Percentiles rank a stretch among this genome's conserved stretches.
Conservation (phyloP, 2,113 vertebrate species). For the Sorex fumeus region DNA sequence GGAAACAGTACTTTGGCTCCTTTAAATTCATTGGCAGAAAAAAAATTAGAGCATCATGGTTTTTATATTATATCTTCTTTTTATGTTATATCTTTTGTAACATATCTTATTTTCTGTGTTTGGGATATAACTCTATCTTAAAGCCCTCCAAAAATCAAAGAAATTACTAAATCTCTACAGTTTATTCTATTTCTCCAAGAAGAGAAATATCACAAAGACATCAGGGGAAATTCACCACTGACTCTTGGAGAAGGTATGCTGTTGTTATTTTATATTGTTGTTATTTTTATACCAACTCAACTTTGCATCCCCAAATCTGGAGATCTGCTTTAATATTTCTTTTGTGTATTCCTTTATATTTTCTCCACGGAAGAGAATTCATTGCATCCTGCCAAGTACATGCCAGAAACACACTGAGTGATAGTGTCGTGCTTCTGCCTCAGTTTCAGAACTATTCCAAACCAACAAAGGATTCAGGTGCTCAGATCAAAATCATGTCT, state of each 20-base stretch:
- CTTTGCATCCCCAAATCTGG: not conserved
- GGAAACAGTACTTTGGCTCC: not conserved
- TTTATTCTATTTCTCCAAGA: conserved; percentile 3
- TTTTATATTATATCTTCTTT: conserved; percentile 45
- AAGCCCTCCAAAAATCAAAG: conserved; percentile 15
- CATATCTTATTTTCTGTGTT: conserved; percentile 17
- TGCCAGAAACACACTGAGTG: conserved; percentile 16
- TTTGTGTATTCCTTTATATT: conserved; percentile 19
- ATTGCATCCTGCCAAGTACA: not conserved
- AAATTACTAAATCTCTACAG: not conserved
- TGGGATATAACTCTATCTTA: not conserved
- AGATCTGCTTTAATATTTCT: conserved; percentile 29
- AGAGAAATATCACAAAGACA: conserved; percentile 34
- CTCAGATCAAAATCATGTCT: conserved; percentile 67
- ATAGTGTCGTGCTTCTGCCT: conserved; percentile 59
- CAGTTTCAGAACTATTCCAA: conserved; percentile 69
- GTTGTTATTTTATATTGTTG: not conserved
- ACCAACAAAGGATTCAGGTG: not conserved
- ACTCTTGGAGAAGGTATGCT: not conserved
- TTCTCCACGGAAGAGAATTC: conserved; percentile 58
- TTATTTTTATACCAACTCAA: not conserved
- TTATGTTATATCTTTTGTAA: too few species aligned
- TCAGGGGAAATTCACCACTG: not conserved
- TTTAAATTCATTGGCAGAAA: not conserved
- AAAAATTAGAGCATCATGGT: not conserved